Evolutionary conservation across 23 tunicate species (phyloP).

Genomic region (Halocynthia roretzi): DNA sequence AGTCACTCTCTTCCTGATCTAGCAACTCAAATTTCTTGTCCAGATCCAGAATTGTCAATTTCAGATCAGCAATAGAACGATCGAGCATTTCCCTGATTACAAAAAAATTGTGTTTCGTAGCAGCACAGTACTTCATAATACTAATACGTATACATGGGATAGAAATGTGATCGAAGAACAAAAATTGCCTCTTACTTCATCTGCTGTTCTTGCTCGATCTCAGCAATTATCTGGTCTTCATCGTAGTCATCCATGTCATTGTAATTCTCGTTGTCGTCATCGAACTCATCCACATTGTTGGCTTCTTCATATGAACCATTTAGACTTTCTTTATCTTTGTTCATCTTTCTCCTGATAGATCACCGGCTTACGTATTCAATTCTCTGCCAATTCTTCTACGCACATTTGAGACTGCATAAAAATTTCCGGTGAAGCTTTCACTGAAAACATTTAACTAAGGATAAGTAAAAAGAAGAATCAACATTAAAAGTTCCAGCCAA

Average conservation of each 20-base stretch:
- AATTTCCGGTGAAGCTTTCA: background rate
- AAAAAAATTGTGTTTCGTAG: no score
- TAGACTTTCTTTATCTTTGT: no score
- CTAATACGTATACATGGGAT: background rate
- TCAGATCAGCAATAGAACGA: slow-evolving; percentile 45
- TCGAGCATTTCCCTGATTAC: slow-evolving; percentile 60
- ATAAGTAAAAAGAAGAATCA: no score
- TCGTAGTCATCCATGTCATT: slow-evolving; percentile 31
- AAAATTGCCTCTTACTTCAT: slow-evolving; percentile 30
- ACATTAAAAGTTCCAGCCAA: no score
- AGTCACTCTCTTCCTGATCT: slow-evolving; percentile 71
- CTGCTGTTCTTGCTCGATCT: slow-evolving; percentile 58
- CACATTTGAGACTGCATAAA: background rate
- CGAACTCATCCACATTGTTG: background rate
- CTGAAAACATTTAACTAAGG: background rate
- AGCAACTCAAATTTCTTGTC: slow-evolving; percentile 40
- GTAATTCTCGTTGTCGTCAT: background rate
- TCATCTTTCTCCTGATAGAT: no score
- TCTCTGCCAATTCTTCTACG: no score
- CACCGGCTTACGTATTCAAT: no score
- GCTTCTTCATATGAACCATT: background rate
- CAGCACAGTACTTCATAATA: no score
- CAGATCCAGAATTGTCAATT: slow-evolving; percentile 47
- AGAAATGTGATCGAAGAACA: background rate
- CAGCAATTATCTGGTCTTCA: slow-evolving; percentile 53